Evolutionary conservation across 2,888 invertebrate species (phyloP), one percentile per base, ranked within the genome.

Genomic region (Cosmorhoe ocellata): DNA sequence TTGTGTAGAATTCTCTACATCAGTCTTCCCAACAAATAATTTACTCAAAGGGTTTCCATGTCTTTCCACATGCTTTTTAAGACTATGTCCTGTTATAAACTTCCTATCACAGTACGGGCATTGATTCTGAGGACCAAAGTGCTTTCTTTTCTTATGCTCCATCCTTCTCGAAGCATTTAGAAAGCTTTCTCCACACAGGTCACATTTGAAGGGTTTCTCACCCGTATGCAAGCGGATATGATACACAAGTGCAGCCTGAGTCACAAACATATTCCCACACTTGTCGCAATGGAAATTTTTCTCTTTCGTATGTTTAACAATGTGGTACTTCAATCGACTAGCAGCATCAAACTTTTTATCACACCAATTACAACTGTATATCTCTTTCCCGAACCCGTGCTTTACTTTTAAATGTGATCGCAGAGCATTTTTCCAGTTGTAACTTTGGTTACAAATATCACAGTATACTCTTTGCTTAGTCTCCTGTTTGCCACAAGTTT

Each of bases 191-290:
- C 66, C 61, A 43, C 88, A 89, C 41, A 81, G 27, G 11, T 86
- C 82, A 63, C 88, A 89, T 3, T 77, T 72, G 39, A 76, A 88
- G 0, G 88, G 88, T 28, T 66, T 69, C 45, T 89, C 88, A 0
- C 88, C 88, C 0, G 88, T 88, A 50, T 89, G 88, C 1, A 84
- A 61, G n/a, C 88, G 66, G 1, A 66, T 75, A 49, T 89, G 88
- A 38, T 84, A 82, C 0, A 77, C 63, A 24, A 88, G 65, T 1
- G 88, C 85, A 1, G 82, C 77, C 38, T 68, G 69, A 0, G 85
- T 79, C 0, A 88, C 86, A 65, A 87, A 89, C 43, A 74, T 79
- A 0, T 78, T 77, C 1, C 80, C 80, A 58, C 88, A 89, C 9
- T 74, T 67, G 1, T 71, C 71, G 66, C 88, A 89, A 9, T 71